These are phyloP conservation scores for Liolophura sinensis DNA, from an alignment of 1,140 invertebrate species.

Conservation along the genomic window DNA sequence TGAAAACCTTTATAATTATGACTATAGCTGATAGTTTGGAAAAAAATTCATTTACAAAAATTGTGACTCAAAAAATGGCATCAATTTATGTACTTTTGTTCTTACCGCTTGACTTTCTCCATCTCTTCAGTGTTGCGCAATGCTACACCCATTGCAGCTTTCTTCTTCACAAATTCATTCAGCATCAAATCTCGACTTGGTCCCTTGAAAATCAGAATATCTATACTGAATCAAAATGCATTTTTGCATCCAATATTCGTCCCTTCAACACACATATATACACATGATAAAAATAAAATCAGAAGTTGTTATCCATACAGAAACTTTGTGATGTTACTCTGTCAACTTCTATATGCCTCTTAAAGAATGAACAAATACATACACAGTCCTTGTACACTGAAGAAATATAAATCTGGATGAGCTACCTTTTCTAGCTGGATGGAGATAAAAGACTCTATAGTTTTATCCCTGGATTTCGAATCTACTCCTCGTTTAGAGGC, in stretches of 20 bases:
- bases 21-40: not conserved
- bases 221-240: conserved; percentile 1
- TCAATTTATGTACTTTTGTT: not conserved
- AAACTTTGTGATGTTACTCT: too few relatives aligned
- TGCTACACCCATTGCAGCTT: conserved; percentile 43
- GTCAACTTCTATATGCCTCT: too few relatives aligned
- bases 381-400: too few relatives aligned
- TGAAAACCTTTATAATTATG: too few relatives aligned
- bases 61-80: not conserved
- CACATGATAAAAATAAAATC: not conserved
- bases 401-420: not conserved
- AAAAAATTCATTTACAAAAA: not conserved
- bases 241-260: not conserved
- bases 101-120: conserved; percentile 53
- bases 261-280: conserved; percentile 1
- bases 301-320: too few relatives aligned
- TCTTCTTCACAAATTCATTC: conserved; percentile 54
- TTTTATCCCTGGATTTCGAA: conserved; percentile 7
- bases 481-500: conserved; percentile 12
- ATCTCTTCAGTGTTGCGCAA: conserved; percentile 50
- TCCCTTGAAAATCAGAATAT: conserved; percentile 32
- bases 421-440: conserved; percentile 57
- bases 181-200: conserved; percentile 55
- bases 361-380: not conserved
- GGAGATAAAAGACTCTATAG: conserved; percentile 55